These are phyloP conservation scores for Microctonus aethiopoides DNA, from an alignment of 2,888 invertebrate species.

Conservation along the genomic window DNA sequence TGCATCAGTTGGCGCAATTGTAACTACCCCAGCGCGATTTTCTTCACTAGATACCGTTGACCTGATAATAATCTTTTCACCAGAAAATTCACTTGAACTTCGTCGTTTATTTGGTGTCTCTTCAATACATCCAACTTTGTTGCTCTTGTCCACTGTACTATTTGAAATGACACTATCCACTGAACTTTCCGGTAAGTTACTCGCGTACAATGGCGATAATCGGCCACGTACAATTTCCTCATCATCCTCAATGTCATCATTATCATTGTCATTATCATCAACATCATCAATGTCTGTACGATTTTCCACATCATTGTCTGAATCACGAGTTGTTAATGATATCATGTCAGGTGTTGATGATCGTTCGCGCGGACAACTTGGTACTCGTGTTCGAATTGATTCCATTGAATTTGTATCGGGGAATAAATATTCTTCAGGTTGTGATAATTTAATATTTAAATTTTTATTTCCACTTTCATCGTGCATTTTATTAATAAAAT, in stretches of 20 bases:
- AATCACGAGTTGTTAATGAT: constrained; percentile 42
- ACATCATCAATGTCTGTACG: constrained; percentile 38
- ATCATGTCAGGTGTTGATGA: constrained; percentile 45
- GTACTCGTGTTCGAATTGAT: constrained; percentile 29
- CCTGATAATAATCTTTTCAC: constrained; percentile 55
- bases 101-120: constrained; percentile 27
- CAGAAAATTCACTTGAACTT: constrained; percentile 50
- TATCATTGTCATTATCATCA: constrained; percentile 37
- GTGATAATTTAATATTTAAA: neutral
- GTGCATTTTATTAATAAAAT: neutral
- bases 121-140: constrained; percentile 11
- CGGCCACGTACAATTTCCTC: constrained; percentile 49
- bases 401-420: constrained; percentile 30
- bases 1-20: constrained; percentile 60
- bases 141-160: constrained; percentile 35
- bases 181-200: constrained; percentile 55
- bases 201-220: constrained; percentile 57
- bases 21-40: constrained; percentile 53
- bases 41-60: constrained; percentile 51
- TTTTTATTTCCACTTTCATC: neutral
- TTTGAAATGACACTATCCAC: constrained; percentile 45
- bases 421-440: constrained; percentile 15
- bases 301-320: constrained; percentile 39
- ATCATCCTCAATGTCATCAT: constrained; percentile 45
- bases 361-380: constrained; percentile 43